These are phyloP conservation scores for Tragelaphus buxtoni DNA, from an alignment of 2,113 vertebrate species.

Conservation along the genomic window DNA sequence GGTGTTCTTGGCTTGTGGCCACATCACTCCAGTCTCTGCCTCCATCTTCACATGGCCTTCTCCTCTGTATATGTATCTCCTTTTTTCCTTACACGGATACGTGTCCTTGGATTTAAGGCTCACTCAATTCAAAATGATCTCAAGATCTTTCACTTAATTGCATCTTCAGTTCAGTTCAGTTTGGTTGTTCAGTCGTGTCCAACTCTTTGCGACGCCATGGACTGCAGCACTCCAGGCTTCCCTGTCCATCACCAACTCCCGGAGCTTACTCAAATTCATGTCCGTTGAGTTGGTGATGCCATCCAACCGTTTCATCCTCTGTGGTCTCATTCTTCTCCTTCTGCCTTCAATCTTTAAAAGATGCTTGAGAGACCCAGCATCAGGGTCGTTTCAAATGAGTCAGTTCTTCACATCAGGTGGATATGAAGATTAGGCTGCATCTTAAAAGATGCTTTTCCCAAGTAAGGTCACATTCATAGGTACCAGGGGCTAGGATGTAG, in stretches of 20 bases:
- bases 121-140: not conserved
- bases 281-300: not conserved
- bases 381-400: not conserved
- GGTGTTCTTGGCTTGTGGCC: not conserved
- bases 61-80: not conserved
- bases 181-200: no score
- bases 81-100: not conserved
- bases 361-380: not conserved
- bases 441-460: not conserved
- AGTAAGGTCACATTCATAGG: not conserved
- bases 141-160: not conserved
- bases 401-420: not conserved
- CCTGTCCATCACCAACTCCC: rapidly evolving
- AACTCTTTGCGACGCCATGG: rapidly evolving
- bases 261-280: not conserved
- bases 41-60: not conserved
- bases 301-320: not conserved
- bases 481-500: not conserved
- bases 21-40: not conserved
- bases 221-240: not conserved
- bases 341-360: not conserved
- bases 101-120: not conserved
- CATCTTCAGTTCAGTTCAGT: no score
- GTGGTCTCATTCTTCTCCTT: not conserved
- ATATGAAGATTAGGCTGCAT: not conserved